Evolutionary conservation across 2,888 invertebrate genomes (phyloP).

Genomic region (Noctua pronuba): DNA sequence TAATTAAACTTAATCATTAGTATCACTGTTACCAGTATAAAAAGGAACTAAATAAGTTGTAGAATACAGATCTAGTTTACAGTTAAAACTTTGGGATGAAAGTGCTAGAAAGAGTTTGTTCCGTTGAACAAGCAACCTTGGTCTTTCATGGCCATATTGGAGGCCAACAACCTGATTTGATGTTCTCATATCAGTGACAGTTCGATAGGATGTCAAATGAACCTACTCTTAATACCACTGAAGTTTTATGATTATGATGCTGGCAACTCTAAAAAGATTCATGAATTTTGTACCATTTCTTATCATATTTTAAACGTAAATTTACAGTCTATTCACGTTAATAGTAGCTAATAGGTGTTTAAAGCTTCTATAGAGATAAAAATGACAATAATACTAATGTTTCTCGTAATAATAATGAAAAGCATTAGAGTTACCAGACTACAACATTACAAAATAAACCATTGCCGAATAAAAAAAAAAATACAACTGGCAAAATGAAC

Average conservation of each 20-base stretch:
- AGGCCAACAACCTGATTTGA: neutral
- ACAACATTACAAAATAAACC: conserved; percentile 32
- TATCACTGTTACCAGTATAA: conserved; percentile 87
- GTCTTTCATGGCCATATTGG: conserved; percentile 1
- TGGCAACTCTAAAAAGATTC: conserved; percentile 49
- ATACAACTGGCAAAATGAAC: conserved; percentile 46
- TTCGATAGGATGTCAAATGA: conserved; percentile 7
- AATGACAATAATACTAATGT: conserved; percentile 28
- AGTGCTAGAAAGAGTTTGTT: conserved; percentile 32
- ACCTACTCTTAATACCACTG: conserved; percentile 18
- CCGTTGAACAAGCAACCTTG: conserved; percentile 3
- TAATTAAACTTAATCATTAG: conserved; percentile 79
- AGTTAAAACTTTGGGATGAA: conserved; percentile 55
- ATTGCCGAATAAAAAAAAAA: conserved; percentile 40
- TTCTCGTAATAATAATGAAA: neutral
- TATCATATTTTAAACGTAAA: conserved; percentile 20
- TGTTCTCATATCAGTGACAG: neutral
- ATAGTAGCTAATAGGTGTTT: conserved; percentile 23
- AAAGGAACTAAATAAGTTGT: conserved; percentile 84
- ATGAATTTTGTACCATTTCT: conserved; percentile 41
- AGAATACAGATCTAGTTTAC: conserved; percentile 74
- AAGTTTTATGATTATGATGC: conserved; percentile 31
- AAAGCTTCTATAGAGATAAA: conserved; percentile 16
- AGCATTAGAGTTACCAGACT: conserved; percentile 48
- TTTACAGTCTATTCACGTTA: conserved; percentile 9